These are phyloP conservation scores for Cephalopholis sonnerati DNA, from an alignment of 2,113 vertebrate genomes.

Conservation along the genomic window DNA sequence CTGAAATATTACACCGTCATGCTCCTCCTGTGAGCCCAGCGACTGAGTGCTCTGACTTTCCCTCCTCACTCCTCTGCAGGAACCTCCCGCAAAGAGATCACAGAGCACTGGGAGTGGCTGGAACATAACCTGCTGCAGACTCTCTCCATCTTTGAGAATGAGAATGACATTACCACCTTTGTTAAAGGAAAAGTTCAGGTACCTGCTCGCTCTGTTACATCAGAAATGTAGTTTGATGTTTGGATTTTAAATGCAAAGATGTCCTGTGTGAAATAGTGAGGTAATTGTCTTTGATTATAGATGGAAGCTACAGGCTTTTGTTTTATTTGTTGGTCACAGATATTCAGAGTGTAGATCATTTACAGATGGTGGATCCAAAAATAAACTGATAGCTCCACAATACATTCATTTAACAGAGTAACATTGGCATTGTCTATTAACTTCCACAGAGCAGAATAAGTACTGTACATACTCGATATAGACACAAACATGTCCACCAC, in stretches of 20 bases:
- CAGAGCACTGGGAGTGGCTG: constrained; percentile 99
- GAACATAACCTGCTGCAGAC: constrained; percentile 98
- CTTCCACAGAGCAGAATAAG: too few relatives aligned
- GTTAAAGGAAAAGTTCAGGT: constrained; percentile 99
- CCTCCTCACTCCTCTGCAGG: constrained; percentile 79
- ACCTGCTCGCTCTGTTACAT: constrained; percentile 16
- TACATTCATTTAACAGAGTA: too few relatives aligned
- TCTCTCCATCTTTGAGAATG: constrained; percentile 98
- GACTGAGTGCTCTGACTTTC: background rate
- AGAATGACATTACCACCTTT: constrained; percentile 98
- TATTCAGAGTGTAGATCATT: background rate
- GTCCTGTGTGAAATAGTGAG: background rate
- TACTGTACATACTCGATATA: too few relatives aligned
- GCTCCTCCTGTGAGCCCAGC: background rate
- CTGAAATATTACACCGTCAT: constrained; percentile 17
- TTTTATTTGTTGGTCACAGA: background rate
- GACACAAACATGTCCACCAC: too few relatives aligned
- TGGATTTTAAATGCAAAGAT: background rate
- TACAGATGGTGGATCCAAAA: background rate
- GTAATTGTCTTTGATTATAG: background rate
- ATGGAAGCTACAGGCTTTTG: too few relatives aligned
- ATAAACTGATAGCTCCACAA: background rate
- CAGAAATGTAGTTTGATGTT: background rate
- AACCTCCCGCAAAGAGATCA: constrained; percentile 96
- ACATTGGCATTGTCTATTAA: too few relatives aligned